A percentile compares a stretch with the other conserved stretches of the same genome.
Conservation (phyloP, 2,113 vertebrate species). For the Cygnus buccinator region DNA sequence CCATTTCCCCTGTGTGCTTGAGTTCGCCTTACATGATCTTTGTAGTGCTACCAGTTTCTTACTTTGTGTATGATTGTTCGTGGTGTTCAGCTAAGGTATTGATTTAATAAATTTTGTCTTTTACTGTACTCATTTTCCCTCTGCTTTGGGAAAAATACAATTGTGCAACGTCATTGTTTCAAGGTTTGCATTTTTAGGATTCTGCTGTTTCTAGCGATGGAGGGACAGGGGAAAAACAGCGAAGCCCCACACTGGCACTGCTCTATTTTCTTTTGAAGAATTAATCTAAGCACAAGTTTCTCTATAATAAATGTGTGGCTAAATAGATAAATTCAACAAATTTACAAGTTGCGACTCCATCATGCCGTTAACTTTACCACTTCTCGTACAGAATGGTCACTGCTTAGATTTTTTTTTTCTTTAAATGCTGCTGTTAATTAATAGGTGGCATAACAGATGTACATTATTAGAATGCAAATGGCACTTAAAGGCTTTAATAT, state of each 20-base stretch:
- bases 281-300: neutral
- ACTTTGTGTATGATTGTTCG: neutral
- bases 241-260: fast-evolving
- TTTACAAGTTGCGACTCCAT: neutral
- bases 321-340: neutral
- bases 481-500: neutral
- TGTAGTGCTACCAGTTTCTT: neutral
- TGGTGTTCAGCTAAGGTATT: no score
- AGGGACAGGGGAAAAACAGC: fast-evolving
- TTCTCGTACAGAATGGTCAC: neutral
- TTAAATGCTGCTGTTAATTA: neutral
- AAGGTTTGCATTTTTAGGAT: neutral
- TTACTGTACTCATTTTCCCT: neutral
- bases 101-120: neutral
- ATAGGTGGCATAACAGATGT: neutral
- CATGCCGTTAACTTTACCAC: neutral
- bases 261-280: neutral
- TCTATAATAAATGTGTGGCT: neutral
- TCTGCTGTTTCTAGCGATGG: neutral
- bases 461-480: neutral
- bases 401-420: neutral
- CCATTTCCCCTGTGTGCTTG: neutral
- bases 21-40: neutral
- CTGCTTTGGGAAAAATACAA: neutral
- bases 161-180: neutral